Evolutionary conservation across 2,797 vertebrate species (phyloP).

Genomic region (Propithecus perrieri): DNA sequence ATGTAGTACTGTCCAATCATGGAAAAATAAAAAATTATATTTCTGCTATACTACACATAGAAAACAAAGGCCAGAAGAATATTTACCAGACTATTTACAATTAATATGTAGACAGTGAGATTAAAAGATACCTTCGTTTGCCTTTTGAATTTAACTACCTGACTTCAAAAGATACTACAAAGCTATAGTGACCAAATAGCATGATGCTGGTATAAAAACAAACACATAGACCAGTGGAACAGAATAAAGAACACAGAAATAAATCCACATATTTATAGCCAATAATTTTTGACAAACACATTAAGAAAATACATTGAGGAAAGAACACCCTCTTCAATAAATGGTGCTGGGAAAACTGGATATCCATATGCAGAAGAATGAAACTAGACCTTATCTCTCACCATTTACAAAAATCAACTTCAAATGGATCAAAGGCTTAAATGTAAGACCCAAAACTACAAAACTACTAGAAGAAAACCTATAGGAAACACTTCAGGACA

Average conservation of each 20-base stretch:
- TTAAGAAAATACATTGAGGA: background rate
- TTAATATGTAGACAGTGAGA: background rate
- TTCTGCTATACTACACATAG: background rate
- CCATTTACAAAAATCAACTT: background rate
- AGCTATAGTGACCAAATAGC: background rate
- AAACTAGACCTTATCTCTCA: background rate
- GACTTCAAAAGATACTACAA: background rate
- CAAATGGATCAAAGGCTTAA: background rate
- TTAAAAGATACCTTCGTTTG: background rate
- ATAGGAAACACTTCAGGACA: background rate
- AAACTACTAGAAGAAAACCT: background rate
- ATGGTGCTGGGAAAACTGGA: background rate
- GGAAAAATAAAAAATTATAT: background rate
- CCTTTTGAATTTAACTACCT: background rate
- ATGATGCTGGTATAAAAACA: background rate
- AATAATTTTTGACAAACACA: background rate
- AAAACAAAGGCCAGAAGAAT: background rate
- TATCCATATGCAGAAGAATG: background rate
- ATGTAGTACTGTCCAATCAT: background rate
- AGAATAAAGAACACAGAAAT: no score
- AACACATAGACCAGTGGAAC: background rate
- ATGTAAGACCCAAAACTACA: background rate
- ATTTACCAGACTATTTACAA: background rate
- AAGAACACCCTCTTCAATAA: background rate
- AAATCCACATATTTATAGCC: no score